Evolutionary conservation across 2,113 vertebrate genomes (phyloP), one percentile per base, ranked within the genome.

Genomic region (Nanger granti): DNA sequence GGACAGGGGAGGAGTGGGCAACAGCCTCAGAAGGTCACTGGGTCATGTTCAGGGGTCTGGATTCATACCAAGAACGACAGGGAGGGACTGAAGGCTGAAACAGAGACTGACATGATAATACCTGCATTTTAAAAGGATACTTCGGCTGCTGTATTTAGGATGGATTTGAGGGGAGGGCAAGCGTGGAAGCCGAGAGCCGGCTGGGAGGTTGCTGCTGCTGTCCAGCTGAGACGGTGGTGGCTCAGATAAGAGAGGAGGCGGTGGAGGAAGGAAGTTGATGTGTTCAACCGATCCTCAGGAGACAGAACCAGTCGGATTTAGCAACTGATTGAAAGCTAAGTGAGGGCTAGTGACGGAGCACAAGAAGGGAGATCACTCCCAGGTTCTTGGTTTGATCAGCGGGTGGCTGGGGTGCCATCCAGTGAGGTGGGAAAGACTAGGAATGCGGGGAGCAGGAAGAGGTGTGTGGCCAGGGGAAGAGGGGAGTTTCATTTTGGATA

Each of bases 181-280:
- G 62, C 34, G 7, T 1, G 47, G 76, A 18, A 52, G 24, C 24
- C 1, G 37, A 82, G 69, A n/a, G 44, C 55, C 0, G 0, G 44
- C 18, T 5, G 20, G 34, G 85, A 55, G 86, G 80, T 34, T 7
- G 5, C 37, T 7, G 31, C 47, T 34, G 28, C 37, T 1, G 2
- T 85, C 54, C 47, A 31, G 59, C 18, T 29, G 37, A 22, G 44
- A 34, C 0, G 9, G 6, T 12, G 3, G 57, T 22, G 47, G 55
- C 69, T 13, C 17, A 6, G 76, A 20, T 55, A 15, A 22, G 85
- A 62, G 31, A n/a, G 17, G 64, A 37, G 60, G 54, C 34, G 0
- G 57, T 2, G 7, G 37, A 89, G 44, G 41, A 83, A 29, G 37
- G 82, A 31, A n/a, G n/a, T 5, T 49, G 49, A 29, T 54, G 4